Base-by-base conservation (phyloP, 2,113 vertebrate species). In the Furnarius figulus region DNA sequence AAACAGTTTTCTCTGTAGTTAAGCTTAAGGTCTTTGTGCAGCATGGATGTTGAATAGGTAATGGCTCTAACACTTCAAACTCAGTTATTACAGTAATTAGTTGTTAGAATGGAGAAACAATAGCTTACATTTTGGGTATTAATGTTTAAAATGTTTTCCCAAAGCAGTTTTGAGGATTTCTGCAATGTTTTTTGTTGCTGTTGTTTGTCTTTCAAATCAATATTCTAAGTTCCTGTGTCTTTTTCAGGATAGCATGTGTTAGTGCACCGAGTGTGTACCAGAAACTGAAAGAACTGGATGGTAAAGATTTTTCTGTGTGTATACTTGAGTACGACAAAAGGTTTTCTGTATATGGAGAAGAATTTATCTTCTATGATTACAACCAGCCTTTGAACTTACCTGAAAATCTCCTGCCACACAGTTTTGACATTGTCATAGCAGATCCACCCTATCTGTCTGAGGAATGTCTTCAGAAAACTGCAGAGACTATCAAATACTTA, bases 361-460 rank as follows among this genome's bases (percentile, higher is more conserved):
- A 99, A 58, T 99, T 99, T 85, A 17, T 99, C 87, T 99, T 98
- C 98, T 99, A 99, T 73, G 99, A 99, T 95, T 99, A 99, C 96
- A 98, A 98, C 50, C 86, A 98, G n/a, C 99, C 99, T 27, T 95
- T 99, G 95, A 96, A 98, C 22, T 95, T 99, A 5, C 98, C 98
- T 0, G 91, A 93, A 71, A 47, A 70, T 33, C 85, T 98, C 27
- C 52, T 96, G 7, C 97, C 98, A 13, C 98, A 98, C 53, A 99
- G 98, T 95, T 99, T 99, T 93, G 99, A 99, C 96, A 53, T 99
- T 0, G 99, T 99, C n/a, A 59, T 99, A 28, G 99, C 98, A 7
- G 99, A 99, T 89, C 99, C 99, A 10, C 99, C 99, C 1, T 99
- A 99, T 79, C 97, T 99, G 47, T 99, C 99, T 1, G 98, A 99